These are phyloP conservation scores for Pelobates fuscus DNA, from an alignment of 2,113 vertebrate genomes.

Conservation along the genomic window DNA sequence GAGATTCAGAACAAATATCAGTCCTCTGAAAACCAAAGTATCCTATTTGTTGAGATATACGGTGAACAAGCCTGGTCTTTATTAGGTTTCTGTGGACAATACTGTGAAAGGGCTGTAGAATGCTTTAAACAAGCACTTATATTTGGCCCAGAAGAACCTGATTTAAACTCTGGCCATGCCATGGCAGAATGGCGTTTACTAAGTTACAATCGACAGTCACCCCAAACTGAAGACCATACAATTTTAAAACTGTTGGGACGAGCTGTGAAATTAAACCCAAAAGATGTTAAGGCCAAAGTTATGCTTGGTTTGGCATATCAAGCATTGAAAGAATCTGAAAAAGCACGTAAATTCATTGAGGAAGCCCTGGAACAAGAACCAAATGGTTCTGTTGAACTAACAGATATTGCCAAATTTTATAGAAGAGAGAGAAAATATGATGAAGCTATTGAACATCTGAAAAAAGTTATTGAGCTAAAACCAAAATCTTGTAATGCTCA, in stretches of 20 bases:
- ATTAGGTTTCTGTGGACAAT: conserved; percentile 64
- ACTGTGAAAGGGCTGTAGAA: conserved; percentile 64
- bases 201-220: accelerated
- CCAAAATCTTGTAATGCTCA: conserved; percentile 66
- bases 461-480: conserved; percentile 60
- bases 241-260: conserved; percentile 61
- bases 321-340: conserved; percentile 16
- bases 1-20: conserved; percentile 51
- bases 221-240: no score
- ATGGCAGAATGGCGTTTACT: conserved; percentile 64
- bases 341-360: conserved; percentile 63
- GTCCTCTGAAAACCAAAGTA: conserved; percentile 27
- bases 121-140: conserved; percentile 70
- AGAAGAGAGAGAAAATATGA: conserved; percentile 59
- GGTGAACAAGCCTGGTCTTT: conserved; percentile 76
- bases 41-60: conserved; percentile 61
- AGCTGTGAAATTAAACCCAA: conserved; percentile 66
- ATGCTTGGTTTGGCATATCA: conserved; percentile 72
- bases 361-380: conserved; percentile 63
- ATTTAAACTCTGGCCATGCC: conserved; percentile 72
- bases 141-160: conserved; percentile 65
- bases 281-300: conserved; percentile 57
- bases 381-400: conserved; percentile 60
- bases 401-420: conserved; percentile 75
- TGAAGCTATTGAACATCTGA: conserved; percentile 62